phyloP scores from a whole-genome alignment of 1,140 invertebrate genomes.

The Varroa destructor region DNA sequence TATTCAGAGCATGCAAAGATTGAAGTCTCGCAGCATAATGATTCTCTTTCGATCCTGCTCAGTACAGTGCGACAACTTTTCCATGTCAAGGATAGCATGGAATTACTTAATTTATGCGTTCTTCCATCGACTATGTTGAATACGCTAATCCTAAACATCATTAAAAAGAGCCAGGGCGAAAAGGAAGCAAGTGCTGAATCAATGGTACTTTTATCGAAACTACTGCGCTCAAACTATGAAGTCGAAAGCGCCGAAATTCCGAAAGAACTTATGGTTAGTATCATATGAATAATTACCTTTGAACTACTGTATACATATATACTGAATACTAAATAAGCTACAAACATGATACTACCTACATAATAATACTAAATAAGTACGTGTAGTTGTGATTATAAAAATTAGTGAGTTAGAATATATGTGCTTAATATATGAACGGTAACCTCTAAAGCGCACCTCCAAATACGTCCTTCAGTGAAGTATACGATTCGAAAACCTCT shows the following conservation, averaged over 20 bases:
- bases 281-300: background rate
- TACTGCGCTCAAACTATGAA: conserved; percentile 5
- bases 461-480: no score
- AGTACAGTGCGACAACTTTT: background rate
- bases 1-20: background rate
- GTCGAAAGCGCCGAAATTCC: conserved; percentile 12
- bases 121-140: background rate
- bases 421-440: no score
- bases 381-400: no score
- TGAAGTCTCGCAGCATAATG: background rate
- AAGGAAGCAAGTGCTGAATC: background rate
- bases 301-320: no score
- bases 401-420: no score
- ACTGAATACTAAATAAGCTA: no score
- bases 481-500: no score
- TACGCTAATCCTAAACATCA: background rate
- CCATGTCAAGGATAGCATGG: background rate
- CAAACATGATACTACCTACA: no score
- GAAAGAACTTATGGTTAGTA: conserved; percentile 11
- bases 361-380: no score
- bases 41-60: background rate
- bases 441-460: no score
- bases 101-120: background rate
- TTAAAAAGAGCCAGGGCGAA: conserved; percentile 1
- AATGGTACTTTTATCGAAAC: background rate